Evolutionary conservation across 2,797 vertebrate species (phyloP).

Genomic region (Momotus momota): DNA sequence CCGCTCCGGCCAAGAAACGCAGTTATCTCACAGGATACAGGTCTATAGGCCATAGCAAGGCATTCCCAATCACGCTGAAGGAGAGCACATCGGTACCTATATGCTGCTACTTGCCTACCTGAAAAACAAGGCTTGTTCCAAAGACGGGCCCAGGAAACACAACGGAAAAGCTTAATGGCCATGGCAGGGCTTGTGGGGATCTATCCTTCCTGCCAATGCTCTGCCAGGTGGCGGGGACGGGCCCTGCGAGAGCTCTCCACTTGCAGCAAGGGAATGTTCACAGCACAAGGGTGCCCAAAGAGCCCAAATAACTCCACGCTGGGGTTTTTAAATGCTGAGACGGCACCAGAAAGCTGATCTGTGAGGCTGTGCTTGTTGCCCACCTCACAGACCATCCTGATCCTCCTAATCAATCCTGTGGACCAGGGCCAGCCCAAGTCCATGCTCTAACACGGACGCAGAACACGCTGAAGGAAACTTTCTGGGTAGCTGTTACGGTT

Average conservation of each 20-base stretch:
- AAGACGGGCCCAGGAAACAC: background rate
- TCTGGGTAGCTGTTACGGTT: background rate
- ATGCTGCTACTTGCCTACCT: rapidly evolving
- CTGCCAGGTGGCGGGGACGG: rapidly evolving
- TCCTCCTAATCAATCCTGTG: rapidly evolving
- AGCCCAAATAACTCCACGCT: background rate
- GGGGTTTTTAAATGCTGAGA: background rate
- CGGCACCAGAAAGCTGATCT: background rate
- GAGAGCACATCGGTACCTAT: background rate
- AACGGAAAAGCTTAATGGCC: background rate
- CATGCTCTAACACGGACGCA: background rate
- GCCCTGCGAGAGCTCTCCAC: background rate
- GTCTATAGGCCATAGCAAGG: rapidly evolving
- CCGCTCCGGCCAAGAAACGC: background rate
- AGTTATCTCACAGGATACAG: background rate
- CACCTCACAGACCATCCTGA: background rate
- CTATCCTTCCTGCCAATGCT: rapidly evolving
- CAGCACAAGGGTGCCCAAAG: background rate
- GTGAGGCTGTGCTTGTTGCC: background rate
- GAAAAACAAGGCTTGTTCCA: background rate
- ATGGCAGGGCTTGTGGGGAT: background rate
- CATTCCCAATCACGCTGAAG: background rate
- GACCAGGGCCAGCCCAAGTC: too few species aligned
- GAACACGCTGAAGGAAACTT: background rate
- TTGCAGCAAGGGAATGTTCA: background rate